Conservation (phyloP, 2,888 invertebrate species). For the Callimorpha dominula region DNA sequence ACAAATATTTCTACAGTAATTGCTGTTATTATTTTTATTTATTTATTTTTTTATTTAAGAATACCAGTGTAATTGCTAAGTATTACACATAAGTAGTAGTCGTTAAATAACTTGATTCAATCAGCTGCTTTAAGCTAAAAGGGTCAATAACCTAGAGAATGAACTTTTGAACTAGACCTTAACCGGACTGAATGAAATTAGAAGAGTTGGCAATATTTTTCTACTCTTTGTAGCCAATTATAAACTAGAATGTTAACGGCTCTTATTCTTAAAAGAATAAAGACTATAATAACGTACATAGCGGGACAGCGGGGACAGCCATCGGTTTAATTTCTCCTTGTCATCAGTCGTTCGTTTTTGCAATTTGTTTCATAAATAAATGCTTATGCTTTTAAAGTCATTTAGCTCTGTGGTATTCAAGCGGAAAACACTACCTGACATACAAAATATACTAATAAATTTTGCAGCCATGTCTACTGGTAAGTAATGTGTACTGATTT, state of each 20-base stretch:
- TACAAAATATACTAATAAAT: constrained; percentile 52
- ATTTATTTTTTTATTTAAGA: not conserved
- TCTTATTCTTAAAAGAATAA: constrained; percentile 19
- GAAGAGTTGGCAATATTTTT: constrained; percentile 45
- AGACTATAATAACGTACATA: constrained; percentile 28
- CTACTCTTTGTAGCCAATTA: constrained; percentile 14
- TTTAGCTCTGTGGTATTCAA: constrained; percentile 55
- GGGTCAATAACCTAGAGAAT: constrained; percentile 57
- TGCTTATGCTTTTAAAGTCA: constrained; percentile 69
- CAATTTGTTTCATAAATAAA: constrained; percentile 56
- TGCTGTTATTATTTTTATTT: not conserved
- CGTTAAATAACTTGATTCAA: constrained; percentile 7
- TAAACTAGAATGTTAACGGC: constrained; percentile 23
- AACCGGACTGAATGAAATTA: constrained; percentile 45
- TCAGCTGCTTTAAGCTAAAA: constrained; percentile 60
- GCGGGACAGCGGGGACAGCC: constrained; percentile 18
- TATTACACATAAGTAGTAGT: not conserved
- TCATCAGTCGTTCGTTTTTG: constrained; percentile 31
- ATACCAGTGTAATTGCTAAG: not conserved
- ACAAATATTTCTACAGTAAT: not conserved
- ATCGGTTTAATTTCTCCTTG: constrained; percentile 34
- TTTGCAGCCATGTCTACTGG: constrained; percentile 67
- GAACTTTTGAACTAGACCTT: constrained; percentile 44
- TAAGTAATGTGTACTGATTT: constrained; percentile 46
- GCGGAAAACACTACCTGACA: constrained; percentile 51